Base-by-base conservation (phyloP, 2,797 vertebrate species). In the Hirundo rustica region DNA sequence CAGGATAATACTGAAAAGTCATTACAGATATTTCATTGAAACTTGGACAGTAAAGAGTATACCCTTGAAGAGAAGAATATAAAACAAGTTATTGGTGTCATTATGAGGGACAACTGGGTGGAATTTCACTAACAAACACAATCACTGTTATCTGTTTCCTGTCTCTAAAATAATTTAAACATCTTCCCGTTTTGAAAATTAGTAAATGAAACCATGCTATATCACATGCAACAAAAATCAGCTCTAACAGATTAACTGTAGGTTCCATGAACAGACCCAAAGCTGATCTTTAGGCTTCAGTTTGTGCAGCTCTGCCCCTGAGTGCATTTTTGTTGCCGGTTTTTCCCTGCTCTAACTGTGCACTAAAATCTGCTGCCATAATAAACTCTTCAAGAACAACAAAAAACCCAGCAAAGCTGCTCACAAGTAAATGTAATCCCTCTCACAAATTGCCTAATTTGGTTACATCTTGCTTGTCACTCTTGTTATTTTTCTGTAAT, bases 401-500 rank as follows among this genome's bases (percentile, higher is more conserved):
- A 16, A 10, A n/a, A 48, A 53, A 66, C 12, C 1, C 29, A 36
- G 23, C n/a, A 72, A 45, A 85, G 7, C 36, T 85, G 62, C 75
- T 92, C 68, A 71, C 0, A 6, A 92, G 75, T 48, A 51, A 85
- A 75, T 64, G 29, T 60, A 84, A 88, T 84, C 62, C 55, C 26
- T 66, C 70, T 75, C 16, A 2, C 76, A 53, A 36, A 91, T 85
- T 89, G 54, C 70, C 87, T 89, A 73, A 83, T 70, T 91, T 72
- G 62, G 85, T 89, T 88, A 42, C 65, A 65, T 89, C 36, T 87
- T 87, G 30, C 7, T 73, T 81, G 36, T 82, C 68, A 14, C 45
- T 67, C 2, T 11, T 91, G 87, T 88, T 96, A 40, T 85, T 85
- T 80, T 70, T 95, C 58, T 61, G 90, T 95, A 91, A 95, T 48